These are phyloP conservation scores for Coccyzus lansbergi DNA, from an alignment of 2,797 vertebrate species.

Conservation along the genomic window DNA sequence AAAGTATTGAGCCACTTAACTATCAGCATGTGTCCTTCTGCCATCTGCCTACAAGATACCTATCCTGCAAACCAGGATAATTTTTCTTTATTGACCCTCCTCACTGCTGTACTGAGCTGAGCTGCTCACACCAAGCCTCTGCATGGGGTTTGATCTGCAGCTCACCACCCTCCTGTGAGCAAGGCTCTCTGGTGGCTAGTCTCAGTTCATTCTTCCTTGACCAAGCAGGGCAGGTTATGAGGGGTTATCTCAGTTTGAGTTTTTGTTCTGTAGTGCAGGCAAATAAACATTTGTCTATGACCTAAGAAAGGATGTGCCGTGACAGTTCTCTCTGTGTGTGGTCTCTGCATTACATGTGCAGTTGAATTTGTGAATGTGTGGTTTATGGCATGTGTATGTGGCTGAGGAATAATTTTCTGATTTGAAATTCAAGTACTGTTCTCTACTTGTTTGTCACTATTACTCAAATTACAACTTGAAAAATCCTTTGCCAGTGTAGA, in stretches of 20 bases:
- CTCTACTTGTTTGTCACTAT: background rate
- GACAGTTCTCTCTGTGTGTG: background rate
- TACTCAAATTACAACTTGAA: background rate
- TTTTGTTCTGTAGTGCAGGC: background rate
- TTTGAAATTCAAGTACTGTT: background rate
- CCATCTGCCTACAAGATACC: background rate
- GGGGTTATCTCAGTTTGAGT: background rate
- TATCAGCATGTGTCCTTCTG: background rate
- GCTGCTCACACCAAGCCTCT: rapidly evolving
- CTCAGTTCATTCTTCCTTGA: background rate
- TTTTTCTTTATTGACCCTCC: background rate
- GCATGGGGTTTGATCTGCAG: background rate
- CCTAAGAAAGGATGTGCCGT: background rate
- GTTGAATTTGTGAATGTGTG: background rate
- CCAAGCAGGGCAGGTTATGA: background rate
- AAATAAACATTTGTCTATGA: rapidly evolving
- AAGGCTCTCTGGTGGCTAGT: background rate
- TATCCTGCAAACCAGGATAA: background rate
- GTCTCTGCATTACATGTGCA: rapidly evolving
- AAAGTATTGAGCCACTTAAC: background rate
- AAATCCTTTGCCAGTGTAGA: background rate
- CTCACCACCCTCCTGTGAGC: rapidly evolving
- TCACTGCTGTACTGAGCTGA: background rate
- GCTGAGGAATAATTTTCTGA: background rate
- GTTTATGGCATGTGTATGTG: background rate